These are phyloP conservation scores for Cheumatopsyche charites DNA, from an alignment of 1,140 invertebrate genomes.

Conservation along the genomic window DNA sequence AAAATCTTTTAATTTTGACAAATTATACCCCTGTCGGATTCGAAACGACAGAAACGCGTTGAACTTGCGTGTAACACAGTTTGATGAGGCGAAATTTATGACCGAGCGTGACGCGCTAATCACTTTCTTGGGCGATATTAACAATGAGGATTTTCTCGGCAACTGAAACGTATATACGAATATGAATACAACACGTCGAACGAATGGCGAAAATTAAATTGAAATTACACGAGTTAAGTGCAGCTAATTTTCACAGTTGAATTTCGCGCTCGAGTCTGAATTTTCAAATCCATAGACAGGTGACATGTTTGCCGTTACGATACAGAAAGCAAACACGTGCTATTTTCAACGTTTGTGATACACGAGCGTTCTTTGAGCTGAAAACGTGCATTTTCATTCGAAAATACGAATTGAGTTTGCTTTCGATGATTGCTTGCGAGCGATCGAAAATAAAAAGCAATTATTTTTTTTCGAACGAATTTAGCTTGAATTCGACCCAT, in stretches of 20 bases:
- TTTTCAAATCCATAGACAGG: neutral
- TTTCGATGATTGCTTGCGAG: too few species aligned
- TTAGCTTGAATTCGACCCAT: too few species aligned
- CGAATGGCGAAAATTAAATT: constrained; percentile 10
- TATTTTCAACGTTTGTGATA: too few species aligned
- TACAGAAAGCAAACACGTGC: neutral
- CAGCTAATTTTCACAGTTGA: neutral
- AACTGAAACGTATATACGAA: too few species aligned
- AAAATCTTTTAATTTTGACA: constrained; percentile 1
- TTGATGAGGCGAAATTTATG: constrained; percentile 13
- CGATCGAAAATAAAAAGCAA: too few species aligned
- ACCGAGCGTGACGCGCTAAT: constrained; percentile 11
- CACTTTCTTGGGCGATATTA: constrained; percentile 10
- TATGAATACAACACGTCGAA: too few species aligned
- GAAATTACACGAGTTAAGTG: constrained; percentile 12
- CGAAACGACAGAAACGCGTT: neutral
- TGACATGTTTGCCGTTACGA: neutral
- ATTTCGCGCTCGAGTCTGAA: neutral
- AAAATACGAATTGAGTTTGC: too few species aligned
- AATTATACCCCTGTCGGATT: neutral
- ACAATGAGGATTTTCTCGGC: constrained; percentile 12
- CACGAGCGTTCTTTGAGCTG: too few species aligned
- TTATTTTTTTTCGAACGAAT: too few species aligned
- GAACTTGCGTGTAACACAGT: neutral
- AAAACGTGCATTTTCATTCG: too few species aligned